Percentiles rank a stretch among this genome's conserved stretches.
Evolutionary conservation across 2,797 vertebrate genomes (phyloP).

Genomic region (Phataginus tricuspis): DNA sequence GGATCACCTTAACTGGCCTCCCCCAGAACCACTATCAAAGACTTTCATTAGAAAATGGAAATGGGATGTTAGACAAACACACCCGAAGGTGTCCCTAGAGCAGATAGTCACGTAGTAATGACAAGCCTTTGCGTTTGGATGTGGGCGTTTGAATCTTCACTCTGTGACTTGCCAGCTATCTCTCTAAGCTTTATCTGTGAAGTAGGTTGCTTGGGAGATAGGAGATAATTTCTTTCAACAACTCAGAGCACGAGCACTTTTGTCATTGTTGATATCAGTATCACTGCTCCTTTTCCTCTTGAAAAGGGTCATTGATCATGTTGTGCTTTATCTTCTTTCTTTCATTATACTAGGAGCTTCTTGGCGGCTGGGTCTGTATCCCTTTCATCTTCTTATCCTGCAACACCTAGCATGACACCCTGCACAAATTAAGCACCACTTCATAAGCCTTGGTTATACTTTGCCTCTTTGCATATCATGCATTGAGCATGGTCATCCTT

Average conservation of each 20-base stretch:
- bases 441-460: not conserved
- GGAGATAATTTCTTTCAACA: not conserved
- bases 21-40: not conserved
- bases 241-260: not conserved
- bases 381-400: not conserved
- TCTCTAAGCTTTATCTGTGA: not conserved
- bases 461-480: rapidly evolving
- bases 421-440: too few relatives aligned
- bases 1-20: not conserved
- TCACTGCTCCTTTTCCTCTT: not conserved
- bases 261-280: not conserved
- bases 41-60: not conserved
- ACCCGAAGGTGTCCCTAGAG: not conserved
- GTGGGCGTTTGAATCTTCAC: not conserved
- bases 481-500: rapidly evolving
- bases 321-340: not conserved
- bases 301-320: not conserved
- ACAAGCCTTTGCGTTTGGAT: not conserved
- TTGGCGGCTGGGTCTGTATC: rapidly evolving
- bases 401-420: too few relatives aligned
- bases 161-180: not conserved
- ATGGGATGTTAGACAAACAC: not conserved
- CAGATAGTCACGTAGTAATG: not conserved
- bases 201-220: not conserved
- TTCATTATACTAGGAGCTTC: not conserved